Conservation (phyloP, 1,140 invertebrate species). For the Leptestheria dahalacensis region DNA sequence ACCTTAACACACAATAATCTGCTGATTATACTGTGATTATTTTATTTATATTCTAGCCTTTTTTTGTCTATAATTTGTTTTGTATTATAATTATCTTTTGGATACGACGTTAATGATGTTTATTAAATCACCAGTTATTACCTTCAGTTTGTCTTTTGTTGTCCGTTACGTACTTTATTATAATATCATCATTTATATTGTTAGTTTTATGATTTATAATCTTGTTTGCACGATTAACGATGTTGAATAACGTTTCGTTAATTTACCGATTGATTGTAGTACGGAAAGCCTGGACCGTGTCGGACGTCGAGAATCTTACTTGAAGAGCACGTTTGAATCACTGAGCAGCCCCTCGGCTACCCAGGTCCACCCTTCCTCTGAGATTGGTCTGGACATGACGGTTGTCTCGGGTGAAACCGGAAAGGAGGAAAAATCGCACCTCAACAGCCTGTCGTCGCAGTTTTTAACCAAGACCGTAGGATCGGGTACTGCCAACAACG, state of each 20-base stretch:
- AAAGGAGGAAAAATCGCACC: conserved; percentile 2
- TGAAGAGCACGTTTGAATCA: conserved; percentile 62
- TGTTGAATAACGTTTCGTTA: not conserved
- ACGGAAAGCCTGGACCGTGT: conserved; percentile 58
- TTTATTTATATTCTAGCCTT: conserved; percentile 10
- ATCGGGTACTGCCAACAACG: conserved; percentile 24
- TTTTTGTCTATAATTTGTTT: not conserved
- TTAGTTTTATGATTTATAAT: not conserved
- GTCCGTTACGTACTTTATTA: not conserved
- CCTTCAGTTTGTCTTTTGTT: not conserved
- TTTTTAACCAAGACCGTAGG: conserved; percentile 27
- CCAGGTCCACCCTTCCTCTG: not conserved
- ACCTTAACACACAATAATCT: too few species aligned
- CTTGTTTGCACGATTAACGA: too few species aligned
- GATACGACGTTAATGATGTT: not conserved
- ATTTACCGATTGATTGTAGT: conserved; percentile 31
- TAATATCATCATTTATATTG: not conserved
- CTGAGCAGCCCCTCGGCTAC: conserved; percentile 31
- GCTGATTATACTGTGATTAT: not conserved
- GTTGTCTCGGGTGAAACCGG: conserved; percentile 2
- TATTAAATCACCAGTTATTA: not conserved
- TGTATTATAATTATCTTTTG: not conserved
- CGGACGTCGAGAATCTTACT: conserved; percentile 49
- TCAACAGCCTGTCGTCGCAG: conserved; percentile 17
- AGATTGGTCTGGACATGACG: conserved; percentile 10